Percentiles rank a stretch among this genome's conserved stretches.
These are phyloP conservation scores for Cephus cinctus DNA, from an alignment of 1,140 invertebrate genomes.

Conservation along the genomic window DNA sequence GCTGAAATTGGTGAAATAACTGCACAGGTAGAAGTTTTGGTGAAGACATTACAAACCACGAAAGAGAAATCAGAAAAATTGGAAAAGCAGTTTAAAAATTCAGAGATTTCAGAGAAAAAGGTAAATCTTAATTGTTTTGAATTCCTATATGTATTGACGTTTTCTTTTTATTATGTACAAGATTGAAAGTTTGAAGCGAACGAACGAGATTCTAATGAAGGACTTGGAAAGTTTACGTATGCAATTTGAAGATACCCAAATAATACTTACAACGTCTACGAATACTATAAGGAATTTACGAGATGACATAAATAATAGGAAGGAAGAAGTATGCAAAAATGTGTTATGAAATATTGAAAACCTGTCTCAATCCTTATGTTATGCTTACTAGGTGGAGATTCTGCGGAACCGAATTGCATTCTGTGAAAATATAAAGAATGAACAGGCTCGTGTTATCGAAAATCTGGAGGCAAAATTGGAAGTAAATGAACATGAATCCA, in stretches of 20 bases:
- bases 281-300: constrained; percentile 18
- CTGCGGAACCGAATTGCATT: constrained; percentile 12
- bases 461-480: constrained; percentile 24
- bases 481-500: constrained; percentile 18
- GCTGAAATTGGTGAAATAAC: constrained; percentile 11
- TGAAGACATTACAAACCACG: constrained; percentile 8
- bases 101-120: neutral
- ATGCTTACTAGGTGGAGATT: too few relatives aligned
- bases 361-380: too few relatives aligned
- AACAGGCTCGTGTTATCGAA: constrained; percentile 23
- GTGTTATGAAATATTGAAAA: too few relatives aligned
- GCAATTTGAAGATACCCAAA: constrained; percentile 11
- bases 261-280: constrained; percentile 13
- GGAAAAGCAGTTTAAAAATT: neutral
- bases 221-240: constrained; percentile 16
- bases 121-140: neutral
- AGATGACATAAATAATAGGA: constrained; percentile 17
- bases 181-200: constrained; percentile 9
- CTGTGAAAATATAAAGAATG: constrained; percentile 20
- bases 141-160: neutral
- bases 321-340: constrained; percentile 12
- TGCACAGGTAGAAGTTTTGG: neutral
- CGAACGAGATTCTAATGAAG: constrained; percentile 13
- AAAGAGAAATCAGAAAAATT: constrained; percentile 6
- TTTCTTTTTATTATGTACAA: neutral